A percentile compares a stretch with the other conserved stretches of the same genome.
phyloP scores from a whole-genome alignment of 2,797 vertebrate species.

The Sebastes ruberrimus region DNA sequence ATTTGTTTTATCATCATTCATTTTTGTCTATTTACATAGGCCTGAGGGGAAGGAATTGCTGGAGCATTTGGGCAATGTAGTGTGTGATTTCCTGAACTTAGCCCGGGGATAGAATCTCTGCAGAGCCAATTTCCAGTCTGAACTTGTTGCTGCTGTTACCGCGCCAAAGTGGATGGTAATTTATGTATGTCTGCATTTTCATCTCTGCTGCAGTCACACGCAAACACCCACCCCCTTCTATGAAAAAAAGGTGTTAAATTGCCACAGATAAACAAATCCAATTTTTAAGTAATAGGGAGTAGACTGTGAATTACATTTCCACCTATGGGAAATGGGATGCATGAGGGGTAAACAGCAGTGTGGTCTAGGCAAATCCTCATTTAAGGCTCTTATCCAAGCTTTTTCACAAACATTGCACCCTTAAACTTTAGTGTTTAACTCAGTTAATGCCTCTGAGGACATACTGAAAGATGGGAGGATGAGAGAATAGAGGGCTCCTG shows the following conservation, averaged over 20 bases:
- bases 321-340: neutral
- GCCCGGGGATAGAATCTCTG: constrained; percentile 50
- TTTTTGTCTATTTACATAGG: constrained; percentile 53
- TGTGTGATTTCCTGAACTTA: constrained; percentile 60
- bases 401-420: neutral
- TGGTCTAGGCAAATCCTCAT: neutral
- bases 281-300: constrained; percentile 9
- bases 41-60: constrained; percentile 23
- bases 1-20: constrained; percentile 62
- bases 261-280: constrained; percentile 11
- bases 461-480: neutral
- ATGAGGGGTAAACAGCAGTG: neutral
- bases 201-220: constrained; percentile 17
- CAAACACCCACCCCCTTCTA: neutral
- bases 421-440: neutral
- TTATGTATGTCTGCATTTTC: constrained; percentile 57
- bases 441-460: neutral
- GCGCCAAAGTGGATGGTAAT: constrained; percentile 52
- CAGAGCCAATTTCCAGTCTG: constrained; percentile 46
- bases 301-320: neutral
- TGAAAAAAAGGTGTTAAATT: constrained; percentile 10
- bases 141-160: constrained; percentile 43
- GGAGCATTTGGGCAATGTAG: constrained; percentile 50
- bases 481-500: neutral
- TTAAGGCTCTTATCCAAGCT: neutral